Conservation (phyloP, 1,140 invertebrate species). For the Mesaphorura yosii region DNA sequence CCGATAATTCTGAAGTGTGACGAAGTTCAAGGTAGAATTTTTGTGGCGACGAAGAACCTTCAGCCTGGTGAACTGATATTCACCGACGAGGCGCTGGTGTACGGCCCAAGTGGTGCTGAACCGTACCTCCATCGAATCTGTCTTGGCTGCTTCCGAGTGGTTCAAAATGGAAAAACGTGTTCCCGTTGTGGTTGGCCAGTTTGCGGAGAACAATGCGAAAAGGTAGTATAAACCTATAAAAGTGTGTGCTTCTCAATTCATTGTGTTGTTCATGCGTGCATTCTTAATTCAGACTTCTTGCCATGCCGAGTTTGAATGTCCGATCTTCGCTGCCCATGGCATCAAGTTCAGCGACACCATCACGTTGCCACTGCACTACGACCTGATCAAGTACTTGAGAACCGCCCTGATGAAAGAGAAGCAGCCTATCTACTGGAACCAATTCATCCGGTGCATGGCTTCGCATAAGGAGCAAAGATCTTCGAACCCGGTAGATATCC, state of each 20-base stretch:
- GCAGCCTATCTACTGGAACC: neutral
- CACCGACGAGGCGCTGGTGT: slow-evolving; percentile 20
- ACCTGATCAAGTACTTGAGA: slow-evolving; percentile 19
- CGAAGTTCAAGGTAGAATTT: slow-evolving; percentile 8
- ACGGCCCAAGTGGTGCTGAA: slow-evolving; percentile 19
- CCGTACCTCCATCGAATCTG: slow-evolving; percentile 18
- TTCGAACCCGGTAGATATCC: neutral
- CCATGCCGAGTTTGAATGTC: slow-evolving; percentile 20
- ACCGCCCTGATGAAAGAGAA: slow-evolving; percentile 5
- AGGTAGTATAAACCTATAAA: slow-evolving; percentile 9
- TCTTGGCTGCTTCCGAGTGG: slow-evolving; percentile 18
- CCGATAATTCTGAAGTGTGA: slow-evolving; percentile 7
- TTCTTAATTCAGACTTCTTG: slow-evolving; percentile 11
- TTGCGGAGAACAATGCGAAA: slow-evolving; percentile 15
- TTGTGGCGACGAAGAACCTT: slow-evolving; percentile 16
- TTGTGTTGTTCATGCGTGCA: neutral
- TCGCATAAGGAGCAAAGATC: slow-evolving; percentile 13
- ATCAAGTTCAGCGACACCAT: slow-evolving; percentile 9
- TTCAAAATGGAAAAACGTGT: slow-evolving; percentile 6
- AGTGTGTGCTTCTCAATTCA: neutral
- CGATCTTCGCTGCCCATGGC: slow-evolving; percentile 11
- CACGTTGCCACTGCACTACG: slow-evolving; percentile 14
- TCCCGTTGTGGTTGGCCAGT: slow-evolving; percentile 18
- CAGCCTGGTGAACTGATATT: slow-evolving; percentile 18
- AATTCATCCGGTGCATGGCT: slow-evolving; percentile 1